These are phyloP conservation scores for Caenorhabditis angaria DNA, from an alignment of 2,888 invertebrate species.

Conservation along the genomic window DNA sequence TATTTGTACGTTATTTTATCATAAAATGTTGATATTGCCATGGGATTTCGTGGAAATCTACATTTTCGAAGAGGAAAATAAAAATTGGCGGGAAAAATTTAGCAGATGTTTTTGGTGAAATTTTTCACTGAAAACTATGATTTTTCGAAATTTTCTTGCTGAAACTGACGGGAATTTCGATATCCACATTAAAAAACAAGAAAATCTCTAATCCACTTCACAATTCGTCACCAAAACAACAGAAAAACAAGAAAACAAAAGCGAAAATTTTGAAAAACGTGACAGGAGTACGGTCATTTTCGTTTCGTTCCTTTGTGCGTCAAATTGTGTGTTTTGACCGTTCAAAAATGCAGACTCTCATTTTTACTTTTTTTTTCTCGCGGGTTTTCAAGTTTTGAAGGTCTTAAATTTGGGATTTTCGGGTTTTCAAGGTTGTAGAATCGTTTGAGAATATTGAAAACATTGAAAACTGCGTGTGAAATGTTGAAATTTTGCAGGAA, in stretches of 20 bases:
- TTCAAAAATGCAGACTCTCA: constrained; percentile 15
- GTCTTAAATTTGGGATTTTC: background rate
- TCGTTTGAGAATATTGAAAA: too few relatives aligned
- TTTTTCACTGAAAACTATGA: too few relatives aligned
- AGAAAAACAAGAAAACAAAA: constrained; percentile 6
- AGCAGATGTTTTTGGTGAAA: too few relatives aligned
- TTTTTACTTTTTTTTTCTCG: constrained; percentile 7
- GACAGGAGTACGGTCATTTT: constrained; percentile 26
- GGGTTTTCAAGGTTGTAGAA: background rate
- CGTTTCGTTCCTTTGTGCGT: constrained; percentile 21
- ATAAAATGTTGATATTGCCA: too few relatives aligned
- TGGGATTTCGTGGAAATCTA: background rate
- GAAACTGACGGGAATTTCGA: too few relatives aligned
- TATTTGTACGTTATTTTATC: background rate
- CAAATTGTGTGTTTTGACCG: constrained; percentile 10
- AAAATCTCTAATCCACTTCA: background rate
- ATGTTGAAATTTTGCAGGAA: constrained; percentile 11
- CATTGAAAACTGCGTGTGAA: background rate
- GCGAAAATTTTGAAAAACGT: constrained; percentile 6
- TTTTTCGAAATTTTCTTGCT: too few relatives aligned
- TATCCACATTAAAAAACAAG: background rate
- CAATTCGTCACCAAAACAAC: constrained; percentile 1
- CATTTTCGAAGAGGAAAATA: background rate
- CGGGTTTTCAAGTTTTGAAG: constrained; percentile 7
- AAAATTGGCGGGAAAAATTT: too few relatives aligned